Evolutionary conservation across 2,888 invertebrate species (phyloP).

Genomic region (Heteromurus nitidus): DNA sequence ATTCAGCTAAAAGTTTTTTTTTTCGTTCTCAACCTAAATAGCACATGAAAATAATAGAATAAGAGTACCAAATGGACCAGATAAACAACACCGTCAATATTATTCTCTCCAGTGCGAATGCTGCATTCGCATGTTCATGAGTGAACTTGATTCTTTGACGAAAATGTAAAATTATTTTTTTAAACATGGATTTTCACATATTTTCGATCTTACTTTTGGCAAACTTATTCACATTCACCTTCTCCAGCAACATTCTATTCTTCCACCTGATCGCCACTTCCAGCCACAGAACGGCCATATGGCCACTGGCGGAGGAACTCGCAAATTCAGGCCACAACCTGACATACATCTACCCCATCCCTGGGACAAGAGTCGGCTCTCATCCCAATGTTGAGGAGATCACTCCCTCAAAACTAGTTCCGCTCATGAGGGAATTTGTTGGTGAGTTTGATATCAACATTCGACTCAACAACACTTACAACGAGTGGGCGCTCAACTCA

Average conservation of each 20-base stretch:
- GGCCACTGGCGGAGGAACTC: conserved; percentile 40
- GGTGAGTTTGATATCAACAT: conserved; percentile 45
- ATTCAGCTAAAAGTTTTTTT: too few species aligned
- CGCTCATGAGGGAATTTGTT: neutral
- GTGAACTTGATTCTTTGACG: too few species aligned
- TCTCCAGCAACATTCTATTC: conserved; percentile 45
- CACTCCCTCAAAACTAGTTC: conserved; percentile 32
- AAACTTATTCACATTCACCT: too few species aligned
- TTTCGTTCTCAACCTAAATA: too few species aligned
- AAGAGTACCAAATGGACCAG: too few species aligned
- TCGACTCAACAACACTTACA: conserved; percentile 3
- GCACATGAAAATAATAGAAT: too few species aligned
- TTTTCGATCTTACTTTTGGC: too few species aligned
- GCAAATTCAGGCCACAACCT: conserved; percentile 47
- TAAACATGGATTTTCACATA: too few species aligned
- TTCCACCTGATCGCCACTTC: conserved; percentile 25
- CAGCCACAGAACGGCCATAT: conserved; percentile 37
- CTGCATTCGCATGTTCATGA: too few species aligned
- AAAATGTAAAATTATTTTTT: too few species aligned
- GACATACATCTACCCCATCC: conserved; percentile 42
- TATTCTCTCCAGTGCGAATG: too few species aligned
- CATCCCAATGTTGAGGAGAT: conserved; percentile 42
- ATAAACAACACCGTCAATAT: too few species aligned
- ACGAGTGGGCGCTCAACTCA: neutral
- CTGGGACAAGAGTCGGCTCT: neutral